Evolutionary conservation across 1,140 invertebrate species (phyloP), one percentile per base, ranked within the genome.

Genomic region (Patella vulgata): DNA sequence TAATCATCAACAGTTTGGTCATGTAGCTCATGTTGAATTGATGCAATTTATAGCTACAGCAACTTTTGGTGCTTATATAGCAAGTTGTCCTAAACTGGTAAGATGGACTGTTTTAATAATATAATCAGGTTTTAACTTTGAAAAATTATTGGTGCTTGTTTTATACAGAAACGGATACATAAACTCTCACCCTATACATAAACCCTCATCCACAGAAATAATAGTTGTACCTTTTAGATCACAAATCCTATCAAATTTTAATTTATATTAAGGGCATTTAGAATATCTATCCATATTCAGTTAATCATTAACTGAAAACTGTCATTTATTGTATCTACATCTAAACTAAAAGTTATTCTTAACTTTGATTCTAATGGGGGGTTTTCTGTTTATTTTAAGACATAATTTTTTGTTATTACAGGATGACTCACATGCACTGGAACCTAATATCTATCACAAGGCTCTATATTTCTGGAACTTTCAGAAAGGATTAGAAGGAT

Each of bases 41-140:
- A 87, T 95, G 84, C 86, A 91, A 73, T 94, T 93, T 77, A 87
- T 95, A 63, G 87, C 93, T 36, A 87, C 87, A 44, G 91, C 92
- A 23, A 94, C 93, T 17, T 88, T 91, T 77, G 93, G 93, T 40
- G 88, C 88, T 57, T 93, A 91, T 77, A 86, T 93, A 48, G 66
- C 73, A 6, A 62, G 65, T 23, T 78, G 67, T 52, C 83, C 74
- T 56, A 47, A 61, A 62, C 63, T 79, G 62, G 81, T 79, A 64
- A 64, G 64, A 60, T 54, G 17, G n/a, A n/a, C n/a, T n/a, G n/a
- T n/a, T n/a, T n/a, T n/a, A n/a, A 50, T 23, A 27, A 17, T 17
- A 17, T 3, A 23, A 50, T 17, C 28, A 9, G 19, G 19, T 12
- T 9, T 47, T 23, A 17, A 17, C 51, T 12, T 53, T 36, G 30